A percentile compares a stretch with the other conserved stretches of the same genome.
phyloP scores from a whole-genome alignment of 2,113 vertebrate genomes.

The Pygathrix nemaeus region DNA sequence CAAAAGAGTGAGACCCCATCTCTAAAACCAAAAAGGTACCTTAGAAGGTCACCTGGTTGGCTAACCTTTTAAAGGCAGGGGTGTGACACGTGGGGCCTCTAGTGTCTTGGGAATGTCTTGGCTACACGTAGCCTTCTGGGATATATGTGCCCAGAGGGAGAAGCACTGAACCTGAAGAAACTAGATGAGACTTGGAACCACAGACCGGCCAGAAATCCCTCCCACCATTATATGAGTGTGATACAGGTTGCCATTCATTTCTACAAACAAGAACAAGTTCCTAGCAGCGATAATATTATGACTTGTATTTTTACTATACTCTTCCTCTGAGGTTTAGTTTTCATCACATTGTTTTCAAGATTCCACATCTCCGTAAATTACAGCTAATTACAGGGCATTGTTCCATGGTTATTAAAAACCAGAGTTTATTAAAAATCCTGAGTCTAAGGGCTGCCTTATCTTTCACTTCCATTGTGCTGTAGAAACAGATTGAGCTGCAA shows the following conservation, averaged over 20 bases:
- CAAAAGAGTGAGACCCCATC: neutral
- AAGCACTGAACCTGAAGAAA: neutral
- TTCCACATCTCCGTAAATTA: neutral
- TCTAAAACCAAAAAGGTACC: neutral
- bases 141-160: neutral
- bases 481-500: neutral
- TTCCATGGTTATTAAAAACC: constrained; percentile 25
- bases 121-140: neutral
- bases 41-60: neutral
- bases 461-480: neutral
- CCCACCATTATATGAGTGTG: neutral
- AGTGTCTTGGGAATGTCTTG: neutral
- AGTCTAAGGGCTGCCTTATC: neutral
- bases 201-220: neutral
- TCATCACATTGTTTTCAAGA: neutral
- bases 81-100: neutral
- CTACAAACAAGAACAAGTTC: neutral
- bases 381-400: neutral
- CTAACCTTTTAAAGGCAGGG: neutral
- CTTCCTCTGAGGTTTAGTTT: constrained; percentile 20
- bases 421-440: neutral
- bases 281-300: neutral
- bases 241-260: neutral
- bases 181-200: neutral
- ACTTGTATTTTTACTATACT: neutral